Evolutionary conservation across 2,113 vertebrate genomes (phyloP), one percentile per base, ranked within the genome.

Genomic region (Struthidea cinerea): DNA sequence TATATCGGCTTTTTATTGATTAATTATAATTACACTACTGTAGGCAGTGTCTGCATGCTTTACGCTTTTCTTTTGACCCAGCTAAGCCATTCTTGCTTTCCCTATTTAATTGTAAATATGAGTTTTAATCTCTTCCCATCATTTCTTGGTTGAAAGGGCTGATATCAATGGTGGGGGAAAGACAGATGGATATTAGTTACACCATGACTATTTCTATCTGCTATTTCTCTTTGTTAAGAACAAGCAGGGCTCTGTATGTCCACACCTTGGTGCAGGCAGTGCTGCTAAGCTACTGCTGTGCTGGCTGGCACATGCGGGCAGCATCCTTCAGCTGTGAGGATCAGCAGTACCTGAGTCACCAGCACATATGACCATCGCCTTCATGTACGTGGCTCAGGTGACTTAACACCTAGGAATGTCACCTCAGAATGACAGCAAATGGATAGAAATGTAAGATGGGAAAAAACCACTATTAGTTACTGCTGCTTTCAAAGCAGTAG

Each of bases 271-370:
- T 53, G 71, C 68, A 32, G 35, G 39, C 41, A 63, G 79, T 21
- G 92, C 88, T 93, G 85, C 67, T 80, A 93, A 67, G 92, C 78
- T 96, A 46, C 82, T 73, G 78, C 56, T 83, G 56, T 21, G 53
- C 70, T 73, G 52, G 18, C 39, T 78, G 92, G 50, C 49, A 55
- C 24, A 30, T 0, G 0, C 28, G 70, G 35, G 49, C 61, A 91
- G 53, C 70, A 49, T 41, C 26, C 7, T 57, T 49, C 63, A 37
- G 33, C 55, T 60, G 37, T 11, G 70, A 60, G 39, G 33, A 70
- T n/a, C 44, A 63, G 21, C 11, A 10, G 22, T 6, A 39, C 30
- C 47, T 21, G 46, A 46, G 21, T 2, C 2, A 0, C 28, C 75
- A 47, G 23, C 28, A 60, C 9, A 6, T 0, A 0, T 16, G 37